Evolutionary conservation across 2,113 vertebrate genomes (phyloP).

Genomic region (Notarius quadriscutis): DNA sequence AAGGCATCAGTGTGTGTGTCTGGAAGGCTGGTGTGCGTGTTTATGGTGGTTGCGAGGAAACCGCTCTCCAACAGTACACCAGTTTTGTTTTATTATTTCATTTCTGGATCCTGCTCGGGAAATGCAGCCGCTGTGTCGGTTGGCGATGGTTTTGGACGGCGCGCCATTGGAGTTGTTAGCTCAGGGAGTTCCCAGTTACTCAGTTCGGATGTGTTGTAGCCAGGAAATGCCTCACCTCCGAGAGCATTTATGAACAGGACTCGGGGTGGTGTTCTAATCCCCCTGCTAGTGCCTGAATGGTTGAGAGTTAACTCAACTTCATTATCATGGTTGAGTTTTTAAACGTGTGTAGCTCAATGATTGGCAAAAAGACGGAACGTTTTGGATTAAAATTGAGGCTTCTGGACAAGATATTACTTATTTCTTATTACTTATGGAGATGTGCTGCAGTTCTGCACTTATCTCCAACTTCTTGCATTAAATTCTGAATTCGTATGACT

Average conservation of each 20-base stretch:
- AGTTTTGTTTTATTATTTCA: constrained; percentile 24
- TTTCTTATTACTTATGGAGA: neutral
- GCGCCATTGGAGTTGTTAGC: neutral
- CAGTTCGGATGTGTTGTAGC: constrained; percentile 12
- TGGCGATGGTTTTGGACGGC: neutral
- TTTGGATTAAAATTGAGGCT: neutral
- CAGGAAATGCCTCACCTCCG: constrained; percentile 29
- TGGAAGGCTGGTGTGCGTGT: constrained; percentile 38
- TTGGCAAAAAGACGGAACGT: neutral
- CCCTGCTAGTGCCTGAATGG: neutral
- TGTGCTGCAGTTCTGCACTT: neutral
- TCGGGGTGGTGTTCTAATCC: neutral
- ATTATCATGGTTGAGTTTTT: neutral
- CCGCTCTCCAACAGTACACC: constrained; percentile 11
- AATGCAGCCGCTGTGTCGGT: neutral
- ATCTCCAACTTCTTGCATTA: neutral
- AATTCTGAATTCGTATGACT: neutral
- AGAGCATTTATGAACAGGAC: constrained; percentile 4
- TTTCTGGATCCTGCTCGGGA: neutral
- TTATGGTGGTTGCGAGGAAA: constrained; percentile 44
- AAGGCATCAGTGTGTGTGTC: constrained; percentile 58
- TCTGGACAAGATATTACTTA: neutral
- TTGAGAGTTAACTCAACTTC: neutral
- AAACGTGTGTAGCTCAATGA: neutral
- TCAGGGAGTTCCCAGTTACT: constrained; percentile 28